A percentile compares a stretch with the other conserved stretches of the same genome.
These are phyloP conservation scores for Liposcelis brunnea DNA, from an alignment of 2,888 invertebrate species.

Conservation along the genomic window DNA sequence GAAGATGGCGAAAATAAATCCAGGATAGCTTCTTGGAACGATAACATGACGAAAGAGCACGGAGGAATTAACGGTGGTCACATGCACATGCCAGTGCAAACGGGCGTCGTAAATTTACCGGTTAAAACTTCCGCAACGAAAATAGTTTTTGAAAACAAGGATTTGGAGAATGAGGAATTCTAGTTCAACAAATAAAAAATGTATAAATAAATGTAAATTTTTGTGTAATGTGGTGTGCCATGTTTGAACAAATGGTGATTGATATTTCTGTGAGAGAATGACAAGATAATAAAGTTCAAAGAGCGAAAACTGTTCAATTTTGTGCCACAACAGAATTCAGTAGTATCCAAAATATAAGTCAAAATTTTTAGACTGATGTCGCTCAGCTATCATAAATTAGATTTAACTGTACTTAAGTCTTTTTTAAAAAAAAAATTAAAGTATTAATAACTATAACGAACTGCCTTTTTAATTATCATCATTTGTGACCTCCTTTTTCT, in stretches of 20 bases:
- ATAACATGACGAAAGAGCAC: not conserved
- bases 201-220: not conserved
- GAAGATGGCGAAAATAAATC: too few relatives aligned
- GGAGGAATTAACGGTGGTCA: not conserved
- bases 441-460: too few relatives aligned
- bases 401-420: too few relatives aligned
- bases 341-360: too few relatives aligned
- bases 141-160: conserved; percentile 4
- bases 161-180: conserved; percentile 2
- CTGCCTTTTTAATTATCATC: too few relatives aligned
- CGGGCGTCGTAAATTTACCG: not conserved
- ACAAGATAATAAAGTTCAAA: too few relatives aligned
- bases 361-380: too few relatives aligned
- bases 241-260: not conserved
- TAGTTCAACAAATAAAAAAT: not conserved
- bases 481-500: too few relatives aligned
- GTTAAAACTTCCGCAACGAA: conserved; percentile 7
- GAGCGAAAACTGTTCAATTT: too few relatives aligned
- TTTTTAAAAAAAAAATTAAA: too few relatives aligned
- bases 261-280: not conserved
- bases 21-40: not conserved
- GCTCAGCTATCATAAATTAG: too few relatives aligned
- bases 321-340: too few relatives aligned
- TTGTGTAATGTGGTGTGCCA: conserved; percentile 1
- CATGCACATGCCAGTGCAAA: not conserved